A percentile compares a stretch with the other conserved stretches of the same genome.
Evolutionary conservation across 2,797 vertebrate genomes (phyloP).

Genomic region (Rhynchonycteris naso): DNA sequence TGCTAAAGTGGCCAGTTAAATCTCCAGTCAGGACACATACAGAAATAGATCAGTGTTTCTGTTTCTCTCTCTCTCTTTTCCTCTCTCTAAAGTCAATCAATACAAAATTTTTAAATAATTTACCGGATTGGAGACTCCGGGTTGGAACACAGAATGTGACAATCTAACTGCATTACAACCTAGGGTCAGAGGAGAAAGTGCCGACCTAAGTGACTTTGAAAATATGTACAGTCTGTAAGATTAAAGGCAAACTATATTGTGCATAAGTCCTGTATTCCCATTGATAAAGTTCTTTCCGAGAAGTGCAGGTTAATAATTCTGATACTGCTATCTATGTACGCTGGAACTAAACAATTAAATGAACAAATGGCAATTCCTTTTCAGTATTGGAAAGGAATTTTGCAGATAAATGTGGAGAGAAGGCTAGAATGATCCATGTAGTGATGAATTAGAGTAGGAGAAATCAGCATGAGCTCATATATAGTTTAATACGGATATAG

Average conservation of each 20-base stretch:
- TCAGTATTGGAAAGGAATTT: background rate
- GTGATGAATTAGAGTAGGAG: background rate
- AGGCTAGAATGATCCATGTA: background rate
- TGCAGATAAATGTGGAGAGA: background rate
- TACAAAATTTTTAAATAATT: background rate
- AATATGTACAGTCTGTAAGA: background rate
- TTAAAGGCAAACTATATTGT: background rate
- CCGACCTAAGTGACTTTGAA: background rate
- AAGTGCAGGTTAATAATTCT: background rate
- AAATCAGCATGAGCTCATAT: background rate
- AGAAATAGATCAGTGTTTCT: no score
- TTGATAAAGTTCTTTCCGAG: background rate
- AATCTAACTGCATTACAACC: background rate
- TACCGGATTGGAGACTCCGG: background rate
- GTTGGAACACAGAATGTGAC: background rate
- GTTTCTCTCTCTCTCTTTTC: no score
- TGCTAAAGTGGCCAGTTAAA: no score
- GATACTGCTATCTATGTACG: background rate
- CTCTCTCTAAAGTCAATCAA: no score
- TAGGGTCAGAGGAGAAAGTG: background rate
- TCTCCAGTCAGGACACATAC: no score
- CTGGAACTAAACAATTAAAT: background rate
- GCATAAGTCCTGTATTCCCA: background rate
- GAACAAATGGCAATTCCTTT: background rate
- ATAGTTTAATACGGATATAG: background rate